Evolutionary conservation across 2,113 vertebrate species (phyloP), one percentile per base, ranked within the genome.

Genomic region (Trogon surrucura): DNA sequence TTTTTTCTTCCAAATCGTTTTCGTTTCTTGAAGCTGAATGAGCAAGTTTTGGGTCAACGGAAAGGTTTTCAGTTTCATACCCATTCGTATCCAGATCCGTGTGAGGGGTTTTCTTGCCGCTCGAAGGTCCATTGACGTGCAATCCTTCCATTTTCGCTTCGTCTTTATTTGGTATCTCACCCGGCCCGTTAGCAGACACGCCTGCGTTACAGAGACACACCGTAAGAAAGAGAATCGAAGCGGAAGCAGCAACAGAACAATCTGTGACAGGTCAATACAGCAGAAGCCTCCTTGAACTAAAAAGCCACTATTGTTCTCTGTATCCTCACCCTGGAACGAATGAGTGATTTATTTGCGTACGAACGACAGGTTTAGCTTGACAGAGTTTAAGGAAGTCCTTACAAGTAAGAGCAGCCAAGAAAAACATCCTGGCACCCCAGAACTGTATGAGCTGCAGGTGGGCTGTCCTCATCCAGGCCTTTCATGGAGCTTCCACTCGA

Each of bases 71-170:
- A 53, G 96, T 90, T 18, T 98, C 98, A 84, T 98, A 99, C 20
- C 99, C 99, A 47, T 99, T 99, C 25, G 98, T 98, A 57, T 98
- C 98, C 84, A 86, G 97, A 79, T 99, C 99, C 0, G 61, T 4
- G 67, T 97, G 97, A 38, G 98, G 90, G 2, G 98, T 87, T 78
- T 97, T 98, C 64, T 88, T 95, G 51, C 97, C 98, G 16, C 92
- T 91, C 34, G 95, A 94, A 6, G 99, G 98, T 66, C 99, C 98
- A 5, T 99, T 99, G n/a, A 97, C 54, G 45, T 98, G 98, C 79
- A 97, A 22, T 0, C 95, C 89, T 95, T 98, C 98, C 1, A 71
- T 19, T 82, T 98, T 99, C 2, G 96, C 90, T 89, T 98, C 98
- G 41, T 98, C 98, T 62, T 96, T 98, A 48, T 54, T 95, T 16